A percentile compares a stretch with the other conserved stretches of the same genome.
phyloP scores from a whole-genome alignment of 2,797 vertebrate species.

The Sphaeramia orbicularis region DNA sequence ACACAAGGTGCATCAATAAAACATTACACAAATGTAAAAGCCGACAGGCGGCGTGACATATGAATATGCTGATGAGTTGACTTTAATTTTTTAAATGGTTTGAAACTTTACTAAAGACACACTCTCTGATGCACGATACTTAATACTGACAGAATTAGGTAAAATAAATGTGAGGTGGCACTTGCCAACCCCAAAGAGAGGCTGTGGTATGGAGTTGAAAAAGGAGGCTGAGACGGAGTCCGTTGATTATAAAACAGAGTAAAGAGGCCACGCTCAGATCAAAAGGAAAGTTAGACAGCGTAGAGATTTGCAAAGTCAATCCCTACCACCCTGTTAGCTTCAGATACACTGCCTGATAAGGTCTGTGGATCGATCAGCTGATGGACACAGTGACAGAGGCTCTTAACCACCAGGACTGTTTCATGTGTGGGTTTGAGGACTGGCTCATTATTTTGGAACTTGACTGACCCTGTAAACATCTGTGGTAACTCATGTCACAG shows the following conservation, averaged over 20 bases:
- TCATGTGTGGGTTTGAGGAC: constrained; percentile 31
- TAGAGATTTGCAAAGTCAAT: constrained; percentile 77
- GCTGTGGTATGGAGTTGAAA: too few relatives aligned
- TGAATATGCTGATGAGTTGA: constrained; percentile 65
- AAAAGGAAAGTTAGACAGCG: constrained; percentile 61
- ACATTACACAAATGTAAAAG: constrained; percentile 63
- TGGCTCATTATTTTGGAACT: constrained; percentile 16
- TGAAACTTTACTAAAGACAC: constrained; percentile 52
- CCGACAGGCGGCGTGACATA: constrained; percentile 63
- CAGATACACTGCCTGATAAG: constrained; percentile 76
- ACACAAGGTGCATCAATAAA: constrained; percentile 76
- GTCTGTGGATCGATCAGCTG: constrained; percentile 68
- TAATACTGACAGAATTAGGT: constrained; percentile 49
- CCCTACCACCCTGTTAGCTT: constrained; percentile 63
- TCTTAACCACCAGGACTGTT: constrained; percentile 36
- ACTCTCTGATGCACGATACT: constrained; percentile 4
- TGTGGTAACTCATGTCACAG: not conserved
- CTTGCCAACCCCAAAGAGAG: constrained; percentile 22
- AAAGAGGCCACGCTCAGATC: constrained; percentile 53
- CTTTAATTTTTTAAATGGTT: constrained; percentile 62
- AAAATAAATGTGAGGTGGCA: constrained; percentile 40
- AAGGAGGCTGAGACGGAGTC: constrained; percentile 12
- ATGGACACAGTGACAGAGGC: constrained; percentile 65
- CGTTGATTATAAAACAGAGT: constrained; percentile 50
- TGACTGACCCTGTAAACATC: constrained; percentile 18